Base-by-base conservation (phyloP, 2,888 invertebrate genomes). In the Platycnemis pennipes region DNA sequence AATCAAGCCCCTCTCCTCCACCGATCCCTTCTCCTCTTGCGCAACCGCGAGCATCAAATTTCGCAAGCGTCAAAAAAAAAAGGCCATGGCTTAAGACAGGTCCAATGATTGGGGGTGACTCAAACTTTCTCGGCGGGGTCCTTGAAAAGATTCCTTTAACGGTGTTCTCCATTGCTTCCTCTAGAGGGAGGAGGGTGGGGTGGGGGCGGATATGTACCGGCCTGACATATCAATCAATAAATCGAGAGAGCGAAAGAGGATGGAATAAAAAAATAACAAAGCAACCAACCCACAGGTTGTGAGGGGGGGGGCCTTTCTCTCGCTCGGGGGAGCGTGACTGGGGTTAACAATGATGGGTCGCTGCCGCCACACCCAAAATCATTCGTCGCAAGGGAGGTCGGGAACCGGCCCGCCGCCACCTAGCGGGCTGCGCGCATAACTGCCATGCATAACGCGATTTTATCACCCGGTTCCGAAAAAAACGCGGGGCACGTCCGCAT, bases 191-290 rank as follows among this genome's bases (percentile, higher is more conserved):
- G n/a, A n/a, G n/a, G n/a, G n/a, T n/a, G n/a, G n/a, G n/a, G n/a
- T n/a, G n/a, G n/a, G n/a, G n/a, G 77, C 37, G 77, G 77, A 77
- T 77, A 37, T 13, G 77, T 77, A 77, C 31, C 37, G 37, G 77
- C 77, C 77, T 77, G 37, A 77, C 77, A 37, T 37, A 77, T 77
- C n/a, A 77, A 77, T 77, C 77, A 77, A 77, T 77, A 77, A 77
- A 77, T 77, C 8, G 11, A 37, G 77, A 37, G 13, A 49, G n/a
- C n/a, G n/a, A n/a, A n/a, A n/a, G n/a, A n/a, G n/a, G n/a, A n/a
- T n/a, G n/a, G 77, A 13, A 77, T n/a, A 63, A 63, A 63, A 63
- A 63, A 13, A 63, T 26, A 63, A 63, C 1, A 37, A 37, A 4
- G 37, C 77, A 16, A 13, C 31, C n/a, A 77, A 31, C 37, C 77